Base-by-base conservation (phyloP, 2,113 vertebrate species). In the Brachypteracias leptosomus region DNA sequence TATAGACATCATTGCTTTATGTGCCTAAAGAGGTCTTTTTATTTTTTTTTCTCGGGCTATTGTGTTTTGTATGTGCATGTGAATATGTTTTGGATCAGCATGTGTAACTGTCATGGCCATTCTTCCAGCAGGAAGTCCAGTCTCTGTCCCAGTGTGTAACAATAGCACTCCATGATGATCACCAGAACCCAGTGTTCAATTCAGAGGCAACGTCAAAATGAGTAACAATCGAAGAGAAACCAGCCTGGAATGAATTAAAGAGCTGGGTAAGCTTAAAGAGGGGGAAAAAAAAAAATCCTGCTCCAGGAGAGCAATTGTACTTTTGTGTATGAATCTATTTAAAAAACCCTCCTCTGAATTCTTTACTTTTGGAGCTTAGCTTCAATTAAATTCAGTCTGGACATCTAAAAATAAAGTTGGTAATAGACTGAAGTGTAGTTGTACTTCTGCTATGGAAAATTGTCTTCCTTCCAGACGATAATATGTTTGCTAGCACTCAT, bases 321-420 rank as follows among this genome's bases (percentile, higher is more conserved):
- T 82, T 91, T 70, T 63, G 76, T 95, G 54, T 78, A 78, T 92
- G 58, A 80, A 90, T 88, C 51, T 79, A 63, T 87, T 80, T 62
- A 95, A 78, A 83, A 83, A 75, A 28, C 3, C 1, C 38, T 71
- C 55, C 72, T 84, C 88, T 94, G 79, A 89, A 46, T 92, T 93
- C 92, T 85, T 95, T 73, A 66, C 55, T 88, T 85, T 85, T 77
- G 89, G 82, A 83, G 63, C 57, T 87, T 70, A 59, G 54, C 55
- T 77, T 95, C 71, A 90, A 80, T 94, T 92, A 80, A 85, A 95
- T 88, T 91, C 68, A 82, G 49, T 57, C 71, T 93, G 92, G 96
- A 88, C 92, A 89, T 75, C 71, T 78, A 75, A 93, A 95, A 95
- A 88, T 77, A 89, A 78, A 68, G 18, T 7, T 80, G n/a, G 13